Conservation (phyloP, 2,797 vertebrate species). For the Hoplostethus mediterraneus region DNA sequence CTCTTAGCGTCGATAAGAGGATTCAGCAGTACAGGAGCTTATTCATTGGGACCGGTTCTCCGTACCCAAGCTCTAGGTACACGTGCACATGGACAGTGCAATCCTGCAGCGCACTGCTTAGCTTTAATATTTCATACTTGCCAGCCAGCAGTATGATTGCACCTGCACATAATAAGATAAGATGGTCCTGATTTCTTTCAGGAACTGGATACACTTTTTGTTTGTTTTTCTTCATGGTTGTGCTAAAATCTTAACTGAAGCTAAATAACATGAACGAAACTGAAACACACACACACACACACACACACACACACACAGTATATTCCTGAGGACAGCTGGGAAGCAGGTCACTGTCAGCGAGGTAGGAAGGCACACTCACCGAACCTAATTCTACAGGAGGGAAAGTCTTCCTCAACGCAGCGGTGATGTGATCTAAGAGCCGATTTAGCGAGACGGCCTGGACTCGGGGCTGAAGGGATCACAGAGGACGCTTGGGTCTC, state of each 20-base stretch:
- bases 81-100: conserved; percentile 14
- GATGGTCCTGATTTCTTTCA: conserved; percentile 18
- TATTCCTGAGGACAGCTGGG: too few species aligned
- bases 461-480: neutral
- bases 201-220: neutral
- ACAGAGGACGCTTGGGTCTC: neutral
- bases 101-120: neutral
- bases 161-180: conserved; percentile 17
- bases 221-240: neutral
- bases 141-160: conserved; percentile 22
- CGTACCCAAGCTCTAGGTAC: neutral
- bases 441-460: neutral
- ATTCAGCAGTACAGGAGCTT: too few species aligned
- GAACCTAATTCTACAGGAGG: too few species aligned
- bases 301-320: too few species aligned
- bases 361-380: too few species aligned
- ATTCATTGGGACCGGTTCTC: too few species aligned
- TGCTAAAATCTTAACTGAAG: conserved; percentile 12
- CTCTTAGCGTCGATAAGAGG: too few species aligned
- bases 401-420: too few species aligned
- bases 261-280: neutral
- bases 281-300: conserved; percentile 1
- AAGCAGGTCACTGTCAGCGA: too few species aligned
- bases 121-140: conserved; percentile 54
- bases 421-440: too few species aligned